Base-by-base conservation (phyloP, 2,888 invertebrate species). In the Ditula angustiorana region DNA sequence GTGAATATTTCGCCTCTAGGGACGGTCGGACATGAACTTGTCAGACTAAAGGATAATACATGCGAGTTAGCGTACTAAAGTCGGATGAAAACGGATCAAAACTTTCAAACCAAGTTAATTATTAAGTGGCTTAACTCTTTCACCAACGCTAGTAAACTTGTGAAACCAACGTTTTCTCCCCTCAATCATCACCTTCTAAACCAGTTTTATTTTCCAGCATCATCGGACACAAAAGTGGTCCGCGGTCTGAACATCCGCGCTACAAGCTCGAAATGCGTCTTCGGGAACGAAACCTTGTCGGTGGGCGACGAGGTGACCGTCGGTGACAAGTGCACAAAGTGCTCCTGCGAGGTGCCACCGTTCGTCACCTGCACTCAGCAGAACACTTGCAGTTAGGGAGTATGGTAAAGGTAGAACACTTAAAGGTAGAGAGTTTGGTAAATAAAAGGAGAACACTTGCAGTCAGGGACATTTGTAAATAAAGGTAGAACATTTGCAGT, bases 251-350 rank as follows among this genome's bases (percentile, higher is more conserved):
- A 92, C 73, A 70, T 84, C 1, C 83, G 84, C 33, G 81, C 79
- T 26, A 74, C 86, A n/a, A 77, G 66, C 33, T 67, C 79, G 0
- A 76, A 87, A 66, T 93, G 93, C 65, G 70, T 74, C 24, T 93
- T 90, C 73, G 93, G 91, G 0, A 87, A 92, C 74, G 69, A 80
- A 65, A 90, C 87, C 2, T 73, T 93, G 61, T 73, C 77, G 0
- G 85, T 93, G 0, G 93, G 93, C 0, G 93, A 93, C 70, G 86
- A 88, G 71, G 80, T 93, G 4, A 76, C 82, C 0, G 83, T 82
- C 0, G 81, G 80, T 0, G 90, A 92, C 57, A 76, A 79, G 8
- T 93, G 93, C 69, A 83, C 86, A 41, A 83, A 80, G 28, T 93
- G 93, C 71, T 71, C 79, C 2, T 93, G 93, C 67, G 77, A 78